Percentiles rank a stretch among this genome's conserved stretches.
Evolutionary conservation across 2,797 vertebrate species (phyloP).

Genomic region (Brachyrhaphis roseni): DNA sequence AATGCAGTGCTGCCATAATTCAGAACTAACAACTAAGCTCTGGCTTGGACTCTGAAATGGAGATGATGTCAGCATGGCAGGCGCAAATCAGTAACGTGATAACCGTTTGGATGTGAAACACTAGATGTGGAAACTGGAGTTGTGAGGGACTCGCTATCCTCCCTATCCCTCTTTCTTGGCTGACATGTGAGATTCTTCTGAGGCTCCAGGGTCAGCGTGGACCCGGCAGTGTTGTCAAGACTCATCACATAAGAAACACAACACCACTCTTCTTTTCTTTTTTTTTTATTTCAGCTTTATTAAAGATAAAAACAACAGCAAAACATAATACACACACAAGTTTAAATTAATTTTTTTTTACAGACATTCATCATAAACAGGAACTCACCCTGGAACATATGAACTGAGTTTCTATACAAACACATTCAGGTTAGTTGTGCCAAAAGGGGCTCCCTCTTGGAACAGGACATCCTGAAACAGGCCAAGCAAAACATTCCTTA

Average conservation of each 20-base stretch:
- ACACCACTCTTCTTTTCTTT: constrained; percentile 42
- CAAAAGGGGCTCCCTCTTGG: constrained; percentile 78
- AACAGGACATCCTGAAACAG: constrained; percentile 78
- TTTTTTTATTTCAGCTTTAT: constrained; percentile 67
- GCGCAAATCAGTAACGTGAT: constrained; percentile 71
- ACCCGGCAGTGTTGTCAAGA: constrained; percentile 45
- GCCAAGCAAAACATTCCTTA: constrained; percentile 76
- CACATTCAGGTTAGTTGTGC: constrained; percentile 49
- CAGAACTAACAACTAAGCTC: constrained; percentile 29
- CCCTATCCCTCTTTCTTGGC: constrained; percentile 62
- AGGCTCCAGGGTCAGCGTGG: constrained; percentile 65
- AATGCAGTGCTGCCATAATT: constrained; percentile 13
- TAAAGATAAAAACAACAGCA: constrained; percentile 47
- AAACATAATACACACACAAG: constrained; percentile 28
- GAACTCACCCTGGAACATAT: constrained; percentile 49
- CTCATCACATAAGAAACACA: constrained; percentile 60
- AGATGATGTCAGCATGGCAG: constrained; percentile 65
- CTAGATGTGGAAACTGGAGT: constrained; percentile 66
- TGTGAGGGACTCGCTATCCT: constrained; percentile 70
- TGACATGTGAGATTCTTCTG: constrained; percentile 73
- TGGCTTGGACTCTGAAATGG: constrained; percentile 57
- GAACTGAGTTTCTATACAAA: constrained; percentile 63
- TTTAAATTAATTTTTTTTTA: constrained; percentile 24
- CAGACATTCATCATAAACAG: constrained; percentile 53
- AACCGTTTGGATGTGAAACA: constrained; percentile 71